These are phyloP conservation scores for Ptychochromis oligacanthus DNA, from an alignment of 2,113 vertebrate species.

Conservation along the genomic window DNA sequence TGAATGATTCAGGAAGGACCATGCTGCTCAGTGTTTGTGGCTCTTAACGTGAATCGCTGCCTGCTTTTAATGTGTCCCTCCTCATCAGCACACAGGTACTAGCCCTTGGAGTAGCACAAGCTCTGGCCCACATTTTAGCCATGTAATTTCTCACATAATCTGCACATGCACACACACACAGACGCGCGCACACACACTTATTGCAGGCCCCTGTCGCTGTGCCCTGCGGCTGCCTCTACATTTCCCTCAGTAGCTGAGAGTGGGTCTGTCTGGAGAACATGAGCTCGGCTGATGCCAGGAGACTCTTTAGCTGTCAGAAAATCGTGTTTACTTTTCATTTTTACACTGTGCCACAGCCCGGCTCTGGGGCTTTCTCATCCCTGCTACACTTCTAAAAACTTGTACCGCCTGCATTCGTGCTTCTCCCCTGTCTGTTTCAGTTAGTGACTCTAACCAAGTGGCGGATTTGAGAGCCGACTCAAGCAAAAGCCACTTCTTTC, in stretches of 20 bases:
- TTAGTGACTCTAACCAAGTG: constrained; percentile 32
- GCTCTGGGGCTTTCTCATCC: constrained; percentile 50
- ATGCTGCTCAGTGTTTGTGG: constrained; percentile 43
- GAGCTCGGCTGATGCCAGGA: constrained; percentile 46
- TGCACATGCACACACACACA: background rate
- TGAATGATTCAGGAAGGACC: constrained; percentile 66
- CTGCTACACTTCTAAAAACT: constrained; percentile 45
- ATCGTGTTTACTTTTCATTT: constrained; percentile 70
- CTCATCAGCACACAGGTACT: constrained; percentile 57
- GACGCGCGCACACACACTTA: constrained; percentile 1
- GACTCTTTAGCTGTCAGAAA: constrained; percentile 73
- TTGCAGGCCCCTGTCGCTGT: background rate
- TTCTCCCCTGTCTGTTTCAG: constrained; percentile 41
- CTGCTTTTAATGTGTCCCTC: constrained; percentile 71
- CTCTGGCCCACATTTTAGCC: constrained; percentile 40
- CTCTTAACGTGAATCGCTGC: constrained; percentile 34
- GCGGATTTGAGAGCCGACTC: constrained; percentile 18
- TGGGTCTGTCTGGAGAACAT: constrained; percentile 57
- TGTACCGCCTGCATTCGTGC: constrained; percentile 40
- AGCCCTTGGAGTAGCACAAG: background rate
- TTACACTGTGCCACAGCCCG: constrained; percentile 40
- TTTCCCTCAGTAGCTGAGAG: constrained; percentile 18
- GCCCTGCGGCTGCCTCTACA: constrained; percentile 23
- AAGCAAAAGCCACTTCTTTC: constrained; percentile 8
- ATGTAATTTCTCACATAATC: background rate